These are phyloP conservation scores for Diarsia dahlii DNA, from an alignment of 2,888 invertebrate genomes.

Conservation along the genomic window DNA sequence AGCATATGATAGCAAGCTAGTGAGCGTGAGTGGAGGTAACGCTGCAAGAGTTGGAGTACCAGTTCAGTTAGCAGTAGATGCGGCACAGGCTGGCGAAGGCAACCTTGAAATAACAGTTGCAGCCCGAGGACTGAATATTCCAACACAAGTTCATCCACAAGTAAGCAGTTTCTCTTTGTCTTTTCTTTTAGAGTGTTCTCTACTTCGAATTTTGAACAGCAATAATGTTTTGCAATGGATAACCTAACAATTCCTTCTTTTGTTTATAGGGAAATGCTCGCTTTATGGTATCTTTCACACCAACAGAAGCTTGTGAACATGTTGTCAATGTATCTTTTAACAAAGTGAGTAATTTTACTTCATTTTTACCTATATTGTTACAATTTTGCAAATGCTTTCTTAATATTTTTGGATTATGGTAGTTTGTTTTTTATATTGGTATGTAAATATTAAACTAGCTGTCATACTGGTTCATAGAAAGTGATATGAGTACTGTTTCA, in stretches of 20 bases:
- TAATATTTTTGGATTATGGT: background rate
- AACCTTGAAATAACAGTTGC: constrained; percentile 99
- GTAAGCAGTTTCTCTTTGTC: constrained; percentile 87
- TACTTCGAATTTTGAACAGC: background rate
- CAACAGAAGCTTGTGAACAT: constrained; percentile 98
- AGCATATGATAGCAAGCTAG: constrained; percentile 97
- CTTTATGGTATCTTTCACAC: constrained; percentile 99
- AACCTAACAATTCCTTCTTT: background rate
- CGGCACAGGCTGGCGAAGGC: constrained; percentile 99
- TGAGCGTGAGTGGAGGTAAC: constrained; percentile 95
- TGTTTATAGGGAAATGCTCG: constrained; percentile 90
- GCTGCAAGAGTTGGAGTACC: constrained; percentile 95
- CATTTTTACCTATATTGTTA: background rate
- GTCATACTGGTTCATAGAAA: background rate
- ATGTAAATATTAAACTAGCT: background rate
- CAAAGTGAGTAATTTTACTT: constrained; percentile 91
- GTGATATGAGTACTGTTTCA: background rate
- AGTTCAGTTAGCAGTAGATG: constrained; percentile 98
- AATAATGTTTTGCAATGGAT: background rate
- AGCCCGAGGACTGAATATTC: constrained; percentile 97
- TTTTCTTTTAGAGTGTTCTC: background rate
- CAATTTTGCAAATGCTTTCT: background rate
- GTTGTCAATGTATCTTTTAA: constrained; percentile 99
- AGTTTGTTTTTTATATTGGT: background rate
- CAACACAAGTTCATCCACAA: constrained; percentile 98